These are phyloP conservation scores for Alloscopus bannaensis DNA, from an alignment of 2,888 invertebrate species.

Conservation along the genomic window DNA sequence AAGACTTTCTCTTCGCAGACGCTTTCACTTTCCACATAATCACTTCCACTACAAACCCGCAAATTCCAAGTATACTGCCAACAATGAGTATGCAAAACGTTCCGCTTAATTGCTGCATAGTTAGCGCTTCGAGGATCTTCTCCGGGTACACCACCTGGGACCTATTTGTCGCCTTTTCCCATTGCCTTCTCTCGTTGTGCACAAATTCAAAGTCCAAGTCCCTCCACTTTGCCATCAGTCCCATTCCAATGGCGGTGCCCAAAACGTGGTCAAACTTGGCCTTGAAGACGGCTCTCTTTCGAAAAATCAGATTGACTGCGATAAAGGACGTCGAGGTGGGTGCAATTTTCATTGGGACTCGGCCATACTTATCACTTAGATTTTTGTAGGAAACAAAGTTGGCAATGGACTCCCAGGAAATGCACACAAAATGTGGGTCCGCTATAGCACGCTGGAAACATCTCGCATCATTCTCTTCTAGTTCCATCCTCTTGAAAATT, in stretches of 20 bases:
- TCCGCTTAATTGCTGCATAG: conserved; percentile 42
- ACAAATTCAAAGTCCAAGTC: conserved; percentile 41
- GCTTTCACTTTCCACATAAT: no score
- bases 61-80: no score
- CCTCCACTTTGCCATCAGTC: conserved; percentile 45
- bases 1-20: no score
- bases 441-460: conserved; percentile 43
- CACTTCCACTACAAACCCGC: no score
- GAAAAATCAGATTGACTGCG: conserved; percentile 12
- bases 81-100: conserved; percentile 15
- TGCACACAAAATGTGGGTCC: conserved; percentile 35
- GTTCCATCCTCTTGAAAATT: conserved; percentile 52
- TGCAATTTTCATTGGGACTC: conserved; percentile 27
- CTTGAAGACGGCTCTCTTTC: conserved; percentile 42
- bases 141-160: not conserved
- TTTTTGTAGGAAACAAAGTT: conserved; percentile 47
- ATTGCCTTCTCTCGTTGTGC: conserved; percentile 11
- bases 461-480: conserved; percentile 48
- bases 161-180: conserved; percentile 45
- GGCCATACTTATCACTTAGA: conserved; percentile 45
- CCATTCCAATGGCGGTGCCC: conserved; percentile 13
- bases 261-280: conserved; percentile 38
- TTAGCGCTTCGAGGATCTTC: not conserved
- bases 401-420: conserved; percentile 43
- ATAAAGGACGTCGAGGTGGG: conserved; percentile 21